Conservation (phyloP, 2,888 invertebrate genomes). For the Lomographa bimaculata region DNA sequence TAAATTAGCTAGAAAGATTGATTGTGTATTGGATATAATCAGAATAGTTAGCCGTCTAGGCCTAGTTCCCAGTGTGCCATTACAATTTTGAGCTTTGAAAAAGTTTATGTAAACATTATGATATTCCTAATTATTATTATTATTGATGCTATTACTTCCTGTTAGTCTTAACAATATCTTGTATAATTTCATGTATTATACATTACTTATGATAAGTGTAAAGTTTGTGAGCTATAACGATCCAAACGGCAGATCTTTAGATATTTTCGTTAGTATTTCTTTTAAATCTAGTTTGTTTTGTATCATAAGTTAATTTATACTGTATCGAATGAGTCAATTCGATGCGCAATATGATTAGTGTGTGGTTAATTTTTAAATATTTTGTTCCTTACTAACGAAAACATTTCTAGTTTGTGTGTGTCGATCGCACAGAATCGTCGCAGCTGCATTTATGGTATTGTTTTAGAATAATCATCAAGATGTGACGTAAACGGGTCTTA, state of each 20-base stretch:
- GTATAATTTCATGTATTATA: slow-evolving; percentile 23
- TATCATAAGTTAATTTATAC: slow-evolving; percentile 38
- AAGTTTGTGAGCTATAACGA: slow-evolving; percentile 18
- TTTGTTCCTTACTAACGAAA: slow-evolving; percentile 33
- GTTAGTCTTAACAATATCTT: slow-evolving; percentile 33
- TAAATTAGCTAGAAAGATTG: too few relatives aligned
- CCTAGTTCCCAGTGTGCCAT: slow-evolving; percentile 13
- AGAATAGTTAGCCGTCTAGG: neutral
- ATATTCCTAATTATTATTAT: slow-evolving; percentile 33
- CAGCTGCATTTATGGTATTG: slow-evolving; percentile 40
- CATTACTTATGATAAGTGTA: slow-evolving; percentile 19
- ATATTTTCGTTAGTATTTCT: slow-evolving; percentile 29
- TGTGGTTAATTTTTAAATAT: slow-evolving; percentile 29
- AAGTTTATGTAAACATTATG: slow-evolving; percentile 16
- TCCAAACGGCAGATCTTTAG: slow-evolving; percentile 19
- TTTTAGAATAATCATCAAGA: slow-evolving; percentile 32
- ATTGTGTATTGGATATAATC: neutral
- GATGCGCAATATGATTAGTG: slow-evolving; percentile 21
- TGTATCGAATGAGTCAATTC: slow-evolving; percentile 22
- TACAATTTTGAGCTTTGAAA: slow-evolving; percentile 20
- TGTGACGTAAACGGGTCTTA: slow-evolving; percentile 14
- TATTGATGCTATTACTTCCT: slow-evolving; percentile 38
- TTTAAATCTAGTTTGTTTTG: slow-evolving; percentile 39
- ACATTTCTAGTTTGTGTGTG: slow-evolving; percentile 26
- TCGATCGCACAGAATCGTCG: slow-evolving; percentile 25